phyloP scores from a whole-genome alignment of 2,797 vertebrate genomes.

The Poecile montanus region DNA sequence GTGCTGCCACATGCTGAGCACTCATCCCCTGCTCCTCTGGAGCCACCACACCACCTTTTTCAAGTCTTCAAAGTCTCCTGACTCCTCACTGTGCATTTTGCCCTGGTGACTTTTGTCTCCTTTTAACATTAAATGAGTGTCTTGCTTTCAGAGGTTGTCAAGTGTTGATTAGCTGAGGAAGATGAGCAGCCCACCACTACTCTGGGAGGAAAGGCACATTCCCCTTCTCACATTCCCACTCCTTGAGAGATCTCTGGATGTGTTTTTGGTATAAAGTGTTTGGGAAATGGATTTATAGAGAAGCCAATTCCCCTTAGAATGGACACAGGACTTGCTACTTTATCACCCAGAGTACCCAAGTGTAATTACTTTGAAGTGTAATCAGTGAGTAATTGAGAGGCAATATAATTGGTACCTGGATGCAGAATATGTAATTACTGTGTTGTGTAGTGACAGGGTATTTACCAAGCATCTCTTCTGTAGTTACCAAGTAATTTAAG shows the following conservation, averaged over 20 bases:
- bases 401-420: conserved; percentile 57
- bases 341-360: neutral
- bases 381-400: conserved; percentile 34
- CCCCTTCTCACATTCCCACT: neutral
- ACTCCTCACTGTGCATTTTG: neutral
- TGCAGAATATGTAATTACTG: conserved; percentile 36
- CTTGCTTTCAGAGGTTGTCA: neutral
- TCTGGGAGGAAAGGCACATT: neutral
- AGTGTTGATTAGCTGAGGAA: neutral
- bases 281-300: neutral
- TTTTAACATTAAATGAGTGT: neutral
- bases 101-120: neutral
- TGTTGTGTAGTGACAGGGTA: conserved; percentile 24
- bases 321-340: neutral
- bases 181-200: neutral
- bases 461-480: conserved; percentile 31
- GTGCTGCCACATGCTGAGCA: neutral
- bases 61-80: neutral
- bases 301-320: neutral
- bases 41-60: neutral
- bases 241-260: neutral
- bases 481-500: conserved; percentile 47
- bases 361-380: conserved; percentile 36
- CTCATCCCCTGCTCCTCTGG: neutral
- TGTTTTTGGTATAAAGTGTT: neutral